Conservation (phyloP, 2,113 vertebrate species). For the Indri indri region DNA sequence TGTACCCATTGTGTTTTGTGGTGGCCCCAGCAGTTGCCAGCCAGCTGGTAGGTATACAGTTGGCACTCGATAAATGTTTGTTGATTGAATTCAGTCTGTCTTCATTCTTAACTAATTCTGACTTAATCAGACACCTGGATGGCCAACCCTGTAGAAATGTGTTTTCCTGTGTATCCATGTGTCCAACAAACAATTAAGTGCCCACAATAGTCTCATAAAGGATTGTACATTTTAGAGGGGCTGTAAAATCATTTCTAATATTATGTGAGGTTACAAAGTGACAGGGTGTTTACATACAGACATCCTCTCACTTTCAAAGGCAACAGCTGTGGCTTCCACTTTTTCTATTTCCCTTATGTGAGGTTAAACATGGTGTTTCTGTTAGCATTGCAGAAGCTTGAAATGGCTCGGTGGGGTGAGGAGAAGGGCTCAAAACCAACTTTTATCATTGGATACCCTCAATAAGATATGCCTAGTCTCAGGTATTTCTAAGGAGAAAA, state of each 20-base stretch:
- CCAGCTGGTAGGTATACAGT: not conserved
- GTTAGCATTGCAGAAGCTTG: not conserved
- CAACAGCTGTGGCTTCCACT: not conserved
- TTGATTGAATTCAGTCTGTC: not conserved
- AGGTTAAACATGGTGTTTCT: not conserved
- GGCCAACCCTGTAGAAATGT: not conserved
- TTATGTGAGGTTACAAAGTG: not conserved
- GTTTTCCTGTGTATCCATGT: not conserved
- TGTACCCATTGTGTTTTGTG: no score
- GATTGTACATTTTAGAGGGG: not conserved
- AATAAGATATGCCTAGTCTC: not conserved
- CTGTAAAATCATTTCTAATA: not conserved
- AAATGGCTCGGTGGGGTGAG: not conserved
- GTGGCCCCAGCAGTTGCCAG: not conserved
- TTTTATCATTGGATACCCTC: not conserved
- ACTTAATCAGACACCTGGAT: not conserved
- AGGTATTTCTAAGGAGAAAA: conserved; percentile 13
- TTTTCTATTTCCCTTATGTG: not conserved
- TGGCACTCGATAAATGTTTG: not conserved
- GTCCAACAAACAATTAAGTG: not conserved
- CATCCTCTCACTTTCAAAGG: not conserved
- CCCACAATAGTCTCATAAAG: not conserved
- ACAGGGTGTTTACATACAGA: not conserved
- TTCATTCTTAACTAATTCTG: not conserved
- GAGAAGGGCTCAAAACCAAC: not conserved